phyloP scores from a whole-genome alignment of 2,113 vertebrate species.

The Protomyctophum bolini region DNA sequence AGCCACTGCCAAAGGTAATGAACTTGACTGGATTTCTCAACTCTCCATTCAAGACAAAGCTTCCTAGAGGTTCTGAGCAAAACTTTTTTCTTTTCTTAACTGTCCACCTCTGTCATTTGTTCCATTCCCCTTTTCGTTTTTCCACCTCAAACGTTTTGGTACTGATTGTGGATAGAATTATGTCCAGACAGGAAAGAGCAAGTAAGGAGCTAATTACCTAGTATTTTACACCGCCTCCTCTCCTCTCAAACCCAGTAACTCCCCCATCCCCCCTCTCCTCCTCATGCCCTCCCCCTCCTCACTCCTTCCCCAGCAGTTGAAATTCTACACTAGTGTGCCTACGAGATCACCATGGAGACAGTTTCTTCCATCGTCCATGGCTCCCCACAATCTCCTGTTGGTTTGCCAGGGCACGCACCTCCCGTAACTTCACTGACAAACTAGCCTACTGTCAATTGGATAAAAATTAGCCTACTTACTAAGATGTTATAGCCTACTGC shows the following conservation, averaged over 20 bases:
- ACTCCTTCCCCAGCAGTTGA: slow-evolving; percentile 53
- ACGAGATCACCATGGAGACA: slow-evolving; percentile 66
- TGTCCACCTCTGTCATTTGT: background rate
- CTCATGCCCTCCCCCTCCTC: slow-evolving; percentile 25
- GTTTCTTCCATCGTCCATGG: slow-evolving; percentile 51
- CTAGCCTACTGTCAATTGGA: too few relatives aligned
- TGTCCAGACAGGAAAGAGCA: slow-evolving; percentile 44
- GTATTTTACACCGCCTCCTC: slow-evolving; percentile 5
- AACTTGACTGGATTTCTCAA: slow-evolving; percentile 25
- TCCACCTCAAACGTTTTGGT: slow-evolving; percentile 18
- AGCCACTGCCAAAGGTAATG: slow-evolving; percentile 20
- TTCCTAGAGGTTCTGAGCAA: background rate
- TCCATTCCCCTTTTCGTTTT: background rate
- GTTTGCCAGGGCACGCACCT: too few relatives aligned
- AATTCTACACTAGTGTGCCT: slow-evolving; percentile 64
- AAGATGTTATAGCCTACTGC: too few relatives aligned
- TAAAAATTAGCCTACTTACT: too few relatives aligned
- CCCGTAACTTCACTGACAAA: too few relatives aligned
- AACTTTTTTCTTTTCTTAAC: background rate
- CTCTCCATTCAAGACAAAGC: background rate
- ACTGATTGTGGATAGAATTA: slow-evolving; percentile 28
- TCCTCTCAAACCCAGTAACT: background rate
- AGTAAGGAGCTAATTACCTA: slow-evolving; percentile 49
- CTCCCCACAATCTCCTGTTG: background rate
- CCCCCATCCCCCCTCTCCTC: background rate